Base-by-base conservation (phyloP, 2,113 vertebrate species). In the Hippocampus mohnikei region DNA sequence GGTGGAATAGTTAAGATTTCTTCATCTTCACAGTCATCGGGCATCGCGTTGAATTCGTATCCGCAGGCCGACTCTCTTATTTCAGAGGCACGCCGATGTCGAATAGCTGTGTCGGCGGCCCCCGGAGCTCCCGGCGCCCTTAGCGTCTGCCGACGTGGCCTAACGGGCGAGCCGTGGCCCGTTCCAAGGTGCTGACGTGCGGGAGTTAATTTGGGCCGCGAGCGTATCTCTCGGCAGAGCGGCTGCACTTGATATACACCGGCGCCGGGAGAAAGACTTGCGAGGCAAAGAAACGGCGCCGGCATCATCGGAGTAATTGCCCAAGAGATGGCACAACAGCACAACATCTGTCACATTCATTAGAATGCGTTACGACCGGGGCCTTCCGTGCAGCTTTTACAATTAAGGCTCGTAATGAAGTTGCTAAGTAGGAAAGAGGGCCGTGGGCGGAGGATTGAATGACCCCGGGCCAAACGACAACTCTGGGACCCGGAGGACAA, bases 341-440 rank as follows among this genome's bases (percentile, higher is more conserved):
- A 71, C 84, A 93, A 91, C 92, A 93, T 92, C 91, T 93, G 91
- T 92, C 85, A 81, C 84, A 55, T 90, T 91, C 91, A 92, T 93
- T 92, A 92, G 85, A 90, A 91, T 88, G 90, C 91, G 89, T 92
- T 91, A 90, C 88, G 81, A 86, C 86, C 50, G 78, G 81, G 81
- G 81, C 83, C 88, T 88, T 91, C 91, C 86, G 70, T 76, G 41
- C 88, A 89, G 91, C 82, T 82, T 85, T 88, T 82, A 88, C 90
- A 92, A 92, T 92, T 91, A 93, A 92, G 88, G 89, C 84, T 84
- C 80, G 79, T 92, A 93, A 92, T 93, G 91, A 92, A 92, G 91
- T 91, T 89, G 91, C 84, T 81, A 87, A 89, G 81, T 78, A 74
- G 84, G 87, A 77, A 79, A 83, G 87, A 85, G 80, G 70, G 70